A percentile compares a stretch with the other conserved stretches of the same genome.
Conservation (phyloP, 2,113 vertebrate genomes). For the Chloropsis hardwickii region DNA sequence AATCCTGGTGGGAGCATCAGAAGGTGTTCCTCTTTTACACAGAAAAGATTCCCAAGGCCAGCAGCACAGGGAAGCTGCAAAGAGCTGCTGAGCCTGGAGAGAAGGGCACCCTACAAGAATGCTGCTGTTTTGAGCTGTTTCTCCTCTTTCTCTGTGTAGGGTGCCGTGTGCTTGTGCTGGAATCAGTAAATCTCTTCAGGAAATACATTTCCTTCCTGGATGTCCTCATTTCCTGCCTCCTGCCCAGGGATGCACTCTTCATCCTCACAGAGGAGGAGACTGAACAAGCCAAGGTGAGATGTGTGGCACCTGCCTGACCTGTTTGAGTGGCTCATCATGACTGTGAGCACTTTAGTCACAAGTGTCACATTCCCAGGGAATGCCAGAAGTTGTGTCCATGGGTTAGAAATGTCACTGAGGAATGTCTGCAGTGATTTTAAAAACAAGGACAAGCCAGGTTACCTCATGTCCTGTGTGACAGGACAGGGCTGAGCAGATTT, state of each 20-base stretch:
- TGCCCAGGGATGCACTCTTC: conserved; percentile 70
- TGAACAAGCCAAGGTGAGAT: conserved; percentile 83
- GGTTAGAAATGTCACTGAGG: neutral
- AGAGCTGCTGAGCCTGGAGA: neutral
- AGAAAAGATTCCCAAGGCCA: neutral
- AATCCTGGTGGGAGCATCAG: neutral
- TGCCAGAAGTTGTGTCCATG: neutral
- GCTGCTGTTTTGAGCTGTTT: neutral
- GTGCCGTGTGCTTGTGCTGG: conserved; percentile 79
- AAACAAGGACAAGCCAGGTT: neutral
- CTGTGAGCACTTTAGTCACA: neutral
- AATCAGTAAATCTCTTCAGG: conserved; percentile 82
- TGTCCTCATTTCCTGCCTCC: conserved; percentile 82
- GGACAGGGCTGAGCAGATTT: neutral
- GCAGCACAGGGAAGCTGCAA: neutral
- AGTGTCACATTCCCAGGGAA: neutral
- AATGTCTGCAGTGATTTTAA: neutral
- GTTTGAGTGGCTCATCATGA: neutral
- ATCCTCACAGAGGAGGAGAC: conserved; percentile 76
- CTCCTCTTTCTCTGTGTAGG: conserved; percentile 58
- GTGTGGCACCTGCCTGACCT: neutral
- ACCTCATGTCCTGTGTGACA: neutral
- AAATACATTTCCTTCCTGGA: conserved; percentile 90
- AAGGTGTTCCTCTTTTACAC: neutral
- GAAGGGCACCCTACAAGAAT: neutral